Conservation (phyloP, 2,113 vertebrate species). For the Siniperca knerii region DNA sequence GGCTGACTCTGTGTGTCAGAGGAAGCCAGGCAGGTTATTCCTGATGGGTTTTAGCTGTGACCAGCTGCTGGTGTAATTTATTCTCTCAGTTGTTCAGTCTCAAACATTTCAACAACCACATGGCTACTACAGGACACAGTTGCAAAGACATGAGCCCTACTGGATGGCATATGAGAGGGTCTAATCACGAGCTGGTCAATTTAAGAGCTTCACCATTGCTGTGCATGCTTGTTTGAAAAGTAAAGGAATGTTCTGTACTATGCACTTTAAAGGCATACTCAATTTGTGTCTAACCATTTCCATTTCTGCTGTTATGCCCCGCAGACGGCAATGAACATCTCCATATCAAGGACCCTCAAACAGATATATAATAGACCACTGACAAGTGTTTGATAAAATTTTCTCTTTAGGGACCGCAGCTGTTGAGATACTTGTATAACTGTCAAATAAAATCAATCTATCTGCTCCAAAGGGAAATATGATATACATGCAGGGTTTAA, state of each 20-base stretch:
- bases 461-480: conserved; percentile 41
- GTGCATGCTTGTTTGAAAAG: not conserved
- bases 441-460: conserved; percentile 55
- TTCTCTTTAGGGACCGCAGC: conserved; percentile 26
- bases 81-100: conserved; percentile 19
- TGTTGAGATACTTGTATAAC: conserved; percentile 12
- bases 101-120: conserved; percentile 23
- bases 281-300: conserved; percentile 1
- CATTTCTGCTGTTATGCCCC: not conserved
- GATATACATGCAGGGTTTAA: conserved; percentile 10
- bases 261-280: not conserved
- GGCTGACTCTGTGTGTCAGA: not conserved
- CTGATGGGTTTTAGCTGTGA: conserved; percentile 38
- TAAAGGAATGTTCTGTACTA: not conserved
- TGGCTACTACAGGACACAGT: not conserved
- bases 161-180: not conserved
- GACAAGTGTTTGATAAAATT: conserved; percentile 49
- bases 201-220: not conserved
- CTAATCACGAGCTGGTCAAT: not conserved
- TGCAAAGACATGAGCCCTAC: not conserved
- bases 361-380: not conserved
- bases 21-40: conserved; percentile 24
- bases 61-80: conserved; percentile 46
- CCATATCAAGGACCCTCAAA: conserved; percentile 32
- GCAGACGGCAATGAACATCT: not conserved